Evolutionary conservation across 2,113 vertebrate species (phyloP).

Genomic region (Scophthalmus maximus): DNA sequence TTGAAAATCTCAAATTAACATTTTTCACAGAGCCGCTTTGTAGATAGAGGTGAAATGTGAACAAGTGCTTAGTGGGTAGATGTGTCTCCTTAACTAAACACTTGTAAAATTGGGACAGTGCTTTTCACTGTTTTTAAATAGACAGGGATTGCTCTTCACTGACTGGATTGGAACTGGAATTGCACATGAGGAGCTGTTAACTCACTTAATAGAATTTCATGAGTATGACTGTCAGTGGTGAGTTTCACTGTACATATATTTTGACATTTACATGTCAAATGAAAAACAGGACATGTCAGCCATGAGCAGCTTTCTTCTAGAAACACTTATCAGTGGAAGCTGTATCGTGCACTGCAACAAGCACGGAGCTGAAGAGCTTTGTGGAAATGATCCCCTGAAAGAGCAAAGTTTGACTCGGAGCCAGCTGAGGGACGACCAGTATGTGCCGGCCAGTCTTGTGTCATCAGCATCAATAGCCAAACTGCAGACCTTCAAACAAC

Average conservation of each 20-base stretch:
- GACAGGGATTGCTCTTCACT: constrained; percentile 32
- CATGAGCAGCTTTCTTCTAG: background rate
- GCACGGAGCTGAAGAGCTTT: constrained; percentile 1
- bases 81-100: constrained; percentile 43
- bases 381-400: constrained; percentile 18
- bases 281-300: background rate
- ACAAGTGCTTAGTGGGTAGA: constrained; percentile 29
- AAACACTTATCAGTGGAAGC: background rate
- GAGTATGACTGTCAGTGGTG: background rate
- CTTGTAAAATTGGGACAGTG: constrained; percentile 35
- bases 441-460: constrained; percentile 40
- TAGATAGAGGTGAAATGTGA: constrained; percentile 6
- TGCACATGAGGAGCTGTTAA: constrained; percentile 27
- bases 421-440: constrained; percentile 35
- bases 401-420: constrained; percentile 38
- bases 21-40: background rate
- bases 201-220: constrained; percentile 40
- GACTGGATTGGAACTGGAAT: constrained; percentile 37
- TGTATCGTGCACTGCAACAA: no score
- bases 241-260: constrained; percentile 4
- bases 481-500: constrained; percentile 73
- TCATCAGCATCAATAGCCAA: constrained; percentile 58
- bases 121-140: constrained; percentile 52
- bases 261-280: constrained; percentile 3
- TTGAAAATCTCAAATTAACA: background rate